Evolutionary conservation across 2,113 vertebrate species (phyloP).

Genomic region (Tachycineta bicolor): DNA sequence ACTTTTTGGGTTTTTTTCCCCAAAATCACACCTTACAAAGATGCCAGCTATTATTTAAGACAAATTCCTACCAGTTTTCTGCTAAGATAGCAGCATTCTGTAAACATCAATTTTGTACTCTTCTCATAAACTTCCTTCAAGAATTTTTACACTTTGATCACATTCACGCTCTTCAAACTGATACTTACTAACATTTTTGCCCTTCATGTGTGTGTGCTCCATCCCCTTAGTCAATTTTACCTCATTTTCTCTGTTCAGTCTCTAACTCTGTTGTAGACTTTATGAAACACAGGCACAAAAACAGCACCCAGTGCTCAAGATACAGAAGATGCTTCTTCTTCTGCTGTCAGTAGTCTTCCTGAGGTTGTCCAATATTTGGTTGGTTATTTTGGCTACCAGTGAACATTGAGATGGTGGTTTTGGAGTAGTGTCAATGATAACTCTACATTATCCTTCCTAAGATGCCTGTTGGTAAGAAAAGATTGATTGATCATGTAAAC

Average conservation of each 20-base stretch:
- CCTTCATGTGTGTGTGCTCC: background rate
- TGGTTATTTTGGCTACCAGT: background rate
- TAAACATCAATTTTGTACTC: background rate
- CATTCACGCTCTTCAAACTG: background rate
- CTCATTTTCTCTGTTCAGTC: background rate
- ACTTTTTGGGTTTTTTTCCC: background rate
- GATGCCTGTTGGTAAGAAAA: background rate
- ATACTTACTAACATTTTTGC: background rate
- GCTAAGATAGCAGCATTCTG: background rate
- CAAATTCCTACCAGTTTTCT: background rate
- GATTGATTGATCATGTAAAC: background rate
- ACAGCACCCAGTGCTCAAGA: background rate
- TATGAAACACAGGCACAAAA: background rate
- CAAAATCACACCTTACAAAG: background rate
- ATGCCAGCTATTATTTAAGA: background rate
- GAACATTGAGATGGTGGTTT: background rate
- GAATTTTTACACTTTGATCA: background rate
- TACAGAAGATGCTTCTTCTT: background rate
- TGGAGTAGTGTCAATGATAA: background rate
- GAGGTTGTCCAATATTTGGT: background rate
- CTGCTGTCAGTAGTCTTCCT: background rate
- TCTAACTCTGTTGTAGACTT: accelerated
- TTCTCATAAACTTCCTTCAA: background rate
- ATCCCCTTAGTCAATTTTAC: background rate
- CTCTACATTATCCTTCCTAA: background rate